Percentiles rank a stretch among this genome's conserved stretches.
phyloP scores from a whole-genome alignment of 2,113 vertebrate species.

The Psephotus haematonotus region DNA sequence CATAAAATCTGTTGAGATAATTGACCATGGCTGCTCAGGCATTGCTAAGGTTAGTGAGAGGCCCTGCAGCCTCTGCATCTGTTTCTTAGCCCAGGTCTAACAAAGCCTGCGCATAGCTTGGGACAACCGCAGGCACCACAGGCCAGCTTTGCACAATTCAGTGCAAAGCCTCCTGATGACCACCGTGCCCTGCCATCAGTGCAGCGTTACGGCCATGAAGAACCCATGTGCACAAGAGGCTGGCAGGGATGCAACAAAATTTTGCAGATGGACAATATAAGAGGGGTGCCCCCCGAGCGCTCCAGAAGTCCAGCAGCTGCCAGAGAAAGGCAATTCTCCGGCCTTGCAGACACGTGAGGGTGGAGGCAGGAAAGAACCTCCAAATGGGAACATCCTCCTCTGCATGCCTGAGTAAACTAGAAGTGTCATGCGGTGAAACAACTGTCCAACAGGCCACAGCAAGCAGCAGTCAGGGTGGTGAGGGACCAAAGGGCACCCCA shows the following conservation, averaged over 20 bases:
- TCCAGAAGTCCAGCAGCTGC: not conserved
- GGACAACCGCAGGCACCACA: not conserved
- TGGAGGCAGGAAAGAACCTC: not conserved
- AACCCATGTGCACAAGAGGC: not conserved
- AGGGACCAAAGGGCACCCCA: not conserved
- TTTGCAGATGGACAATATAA: not conserved
- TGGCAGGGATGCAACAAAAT: not conserved
- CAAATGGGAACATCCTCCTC: rapidly evolving
- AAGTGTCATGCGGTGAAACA: not conserved
- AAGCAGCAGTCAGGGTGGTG: not conserved
- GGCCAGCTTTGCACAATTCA: rapidly evolving
- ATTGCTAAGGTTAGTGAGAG: not conserved
- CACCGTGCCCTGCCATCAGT: not conserved
- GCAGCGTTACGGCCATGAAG: rapidly evolving
- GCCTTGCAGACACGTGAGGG: not conserved
- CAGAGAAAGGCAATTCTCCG: rapidly evolving
- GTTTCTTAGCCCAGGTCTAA: not conserved
- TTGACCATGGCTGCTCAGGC: rapidly evolving
- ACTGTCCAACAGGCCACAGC: not conserved
- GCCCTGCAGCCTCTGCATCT: not conserved
- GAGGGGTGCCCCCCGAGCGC: not conserved
- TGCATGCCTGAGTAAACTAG: rapidly evolving
- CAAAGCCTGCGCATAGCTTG: not conserved
- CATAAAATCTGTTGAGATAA: not conserved
- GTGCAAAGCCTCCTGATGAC: not conserved